Evolutionary conservation across 1,140 invertebrate genomes (phyloP), one percentile per base, ranked within the genome.

Genomic region (Camponotus pennsylvanicus): DNA sequence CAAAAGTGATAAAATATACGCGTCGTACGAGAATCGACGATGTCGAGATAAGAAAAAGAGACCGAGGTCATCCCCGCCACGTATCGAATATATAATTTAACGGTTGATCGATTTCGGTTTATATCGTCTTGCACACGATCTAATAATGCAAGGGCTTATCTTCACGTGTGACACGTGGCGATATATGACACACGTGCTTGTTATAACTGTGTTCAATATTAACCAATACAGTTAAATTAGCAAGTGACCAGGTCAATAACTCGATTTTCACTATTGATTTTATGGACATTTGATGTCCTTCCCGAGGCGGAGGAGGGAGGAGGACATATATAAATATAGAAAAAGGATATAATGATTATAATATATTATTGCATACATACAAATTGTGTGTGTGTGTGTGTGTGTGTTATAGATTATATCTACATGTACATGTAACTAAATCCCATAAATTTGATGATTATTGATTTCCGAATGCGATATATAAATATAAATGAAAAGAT

Each of bases 131-230:
- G 21, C 34, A 40, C 18, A 4, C 34, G 45, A 69, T 45, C 45
- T 42, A 61, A 34, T 82, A 71, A 27, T 2, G 49, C 15, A 1
- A 70, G 15, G 6, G 45, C 75, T 18, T 11, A 45, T 61, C 42
- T 3, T 40, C 27, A 45, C 18, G 27, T 82, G 52, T 21, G 66
- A 71, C 78, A 82, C 67, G 79, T 82, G 67, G 79, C 67, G 1
- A 82, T 45, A 45, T 82, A 73, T 73, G 67, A 73, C 79, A 52
- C 15, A 82, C 45, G 64, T 73, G n/a, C 34, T 45, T 27, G n/a
- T 64, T 67, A 52, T 67, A 67, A 9, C 45, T 57, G n/a, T 18
- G 21, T 15, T 73, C 45, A 71, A 71, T 71, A 80, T 80, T 80
- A 57, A 71, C 0, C 40, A 21, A 27, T 55, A 40, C 7, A 40